These are phyloP conservation scores for Cephalopachus bancanus DNA, from an alignment of 2,797 vertebrate genomes.

Conservation along the genomic window DNA sequence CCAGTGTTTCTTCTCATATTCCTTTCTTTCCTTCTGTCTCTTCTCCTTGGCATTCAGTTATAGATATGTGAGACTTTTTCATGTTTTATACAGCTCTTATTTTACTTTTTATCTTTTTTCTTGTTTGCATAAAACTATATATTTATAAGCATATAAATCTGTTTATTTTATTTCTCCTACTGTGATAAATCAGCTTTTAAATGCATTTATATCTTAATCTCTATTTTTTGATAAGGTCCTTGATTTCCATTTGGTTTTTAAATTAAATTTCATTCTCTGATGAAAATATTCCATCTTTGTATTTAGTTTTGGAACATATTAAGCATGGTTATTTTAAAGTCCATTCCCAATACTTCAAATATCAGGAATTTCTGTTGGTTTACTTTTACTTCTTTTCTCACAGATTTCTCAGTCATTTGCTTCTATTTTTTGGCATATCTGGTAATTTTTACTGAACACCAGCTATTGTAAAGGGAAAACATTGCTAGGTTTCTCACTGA, in stretches of 20 bases:
- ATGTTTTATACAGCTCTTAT: neutral
- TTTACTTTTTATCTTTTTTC: neutral
- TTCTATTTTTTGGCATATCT: neutral
- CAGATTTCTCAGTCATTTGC: neutral
- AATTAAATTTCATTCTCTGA: constrained; percentile 3
- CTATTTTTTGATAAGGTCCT: neutral
- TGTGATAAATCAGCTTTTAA: neutral
- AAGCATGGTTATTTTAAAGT: neutral
- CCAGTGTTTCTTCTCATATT: neutral
- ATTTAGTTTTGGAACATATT: neutral
- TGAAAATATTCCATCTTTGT: neutral
- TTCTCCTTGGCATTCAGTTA: neutral
- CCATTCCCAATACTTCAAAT: neutral
- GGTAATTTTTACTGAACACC: neutral
- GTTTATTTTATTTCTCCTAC: neutral
- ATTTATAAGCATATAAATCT: neutral
- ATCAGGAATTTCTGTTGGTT: neutral
- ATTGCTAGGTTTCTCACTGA: neutral
- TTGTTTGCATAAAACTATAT: neutral
- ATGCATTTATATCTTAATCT: neutral
- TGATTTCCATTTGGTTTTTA: constrained; percentile 30
- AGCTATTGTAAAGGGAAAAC: neutral
- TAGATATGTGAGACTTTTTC: neutral
- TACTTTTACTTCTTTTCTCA: neutral
- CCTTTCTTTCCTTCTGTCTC: neutral